Evolutionary conservation across 2,797 vertebrate species (phyloP), one percentile per base, ranked within the genome.

Genomic region (Helicolenus hilgendorfi): DNA sequence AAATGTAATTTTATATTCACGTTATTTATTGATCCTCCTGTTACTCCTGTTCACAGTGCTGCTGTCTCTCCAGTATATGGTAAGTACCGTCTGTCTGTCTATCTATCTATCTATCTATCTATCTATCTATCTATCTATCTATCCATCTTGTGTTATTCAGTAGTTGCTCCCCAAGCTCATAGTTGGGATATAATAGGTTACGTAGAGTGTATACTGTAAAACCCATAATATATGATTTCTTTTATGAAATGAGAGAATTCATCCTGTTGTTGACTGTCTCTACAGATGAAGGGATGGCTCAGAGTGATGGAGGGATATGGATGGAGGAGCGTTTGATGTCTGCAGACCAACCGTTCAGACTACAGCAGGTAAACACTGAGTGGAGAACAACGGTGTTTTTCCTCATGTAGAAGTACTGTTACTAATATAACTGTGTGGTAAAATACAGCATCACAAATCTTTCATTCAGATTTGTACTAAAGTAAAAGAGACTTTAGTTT

Each of bases 11-110:
- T 53, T 7, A 41, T 24, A 64, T 64, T 35, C 11, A 65, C 2
- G 11, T 27, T 67, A 70, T 65, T 58, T 26, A 76, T 58, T 83
- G 4, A 72, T 38, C 4, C 2, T 76, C 0, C n/a, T 65, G 20
- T 49, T 2, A 7, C 3, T 84, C 79, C 22, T 87, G 56, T 81
- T 80, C 35, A 71, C 88, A 93, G 92, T 5, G 45, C 31, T 38
- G 70, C 70, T 53, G 38, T 22, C 0, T 18, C 69, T 63, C 4
- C 82, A 55, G 18, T 35, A 2, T 18, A 29, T 20, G 65, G 91
- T 93, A 20, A 89, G 83, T 79, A n/a, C 2, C 5, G 3, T 55
- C 27, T 36, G 31, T 73, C 14, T 11, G 6, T 72, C 27, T 69
- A 0, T 77, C 27, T 53, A 5, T 68, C 33, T 78, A 3, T 68